These are phyloP conservation scores for Eutolmus rufibarbis DNA, from an alignment of 2,888 invertebrate species.

Conservation along the genomic window DNA sequence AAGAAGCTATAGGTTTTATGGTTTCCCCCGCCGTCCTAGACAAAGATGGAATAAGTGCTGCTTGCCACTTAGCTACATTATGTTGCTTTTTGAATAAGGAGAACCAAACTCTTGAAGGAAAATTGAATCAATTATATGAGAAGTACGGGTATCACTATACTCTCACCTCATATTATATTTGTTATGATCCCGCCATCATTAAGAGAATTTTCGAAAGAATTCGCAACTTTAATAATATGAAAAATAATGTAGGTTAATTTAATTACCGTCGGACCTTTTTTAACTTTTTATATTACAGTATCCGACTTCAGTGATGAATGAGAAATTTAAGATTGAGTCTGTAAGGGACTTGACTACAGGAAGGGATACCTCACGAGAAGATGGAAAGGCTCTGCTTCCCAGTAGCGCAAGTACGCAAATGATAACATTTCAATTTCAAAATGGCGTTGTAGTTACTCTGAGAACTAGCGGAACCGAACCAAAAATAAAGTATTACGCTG, in stretches of 20 bases:
- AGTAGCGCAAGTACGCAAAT: slow-evolving; percentile 78
- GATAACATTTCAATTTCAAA: slow-evolving; percentile 91
- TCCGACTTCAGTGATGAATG: slow-evolving; percentile 70
- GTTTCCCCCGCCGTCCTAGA: slow-evolving; percentile 87
- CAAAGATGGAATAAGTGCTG: slow-evolving; percentile 96
- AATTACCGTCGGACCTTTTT: neutral
- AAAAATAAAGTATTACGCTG: slow-evolving; percentile 98
- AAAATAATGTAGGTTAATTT: slow-evolving; percentile 63
- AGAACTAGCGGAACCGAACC: slow-evolving; percentile 99
- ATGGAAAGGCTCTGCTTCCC: slow-evolving; percentile 75
- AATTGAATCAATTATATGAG: slow-evolving; percentile 79
- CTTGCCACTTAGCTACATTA: slow-evolving; percentile 79
- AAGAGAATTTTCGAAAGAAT: slow-evolving; percentile 81
- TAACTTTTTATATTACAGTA: slow-evolving; percentile 67
- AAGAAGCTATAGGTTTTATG: slow-evolving; percentile 99
- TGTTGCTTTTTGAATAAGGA: slow-evolving; percentile 71
- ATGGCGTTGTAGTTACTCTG: slow-evolving; percentile 86
- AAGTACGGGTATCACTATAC: slow-evolving; percentile 90
- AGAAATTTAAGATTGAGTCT: slow-evolving; percentile 70
- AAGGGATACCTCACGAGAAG: slow-evolving; percentile 73
- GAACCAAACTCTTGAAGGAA: slow-evolving; percentile 67
- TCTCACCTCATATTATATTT: slow-evolving; percentile 88
- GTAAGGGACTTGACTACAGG: slow-evolving; percentile 90
- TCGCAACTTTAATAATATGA: slow-evolving; percentile 73
- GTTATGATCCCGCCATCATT: slow-evolving; percentile 75